Conservation (phyloP, 1,140 invertebrate genomes). For the Trachymyrmex cornetzi region DNA sequence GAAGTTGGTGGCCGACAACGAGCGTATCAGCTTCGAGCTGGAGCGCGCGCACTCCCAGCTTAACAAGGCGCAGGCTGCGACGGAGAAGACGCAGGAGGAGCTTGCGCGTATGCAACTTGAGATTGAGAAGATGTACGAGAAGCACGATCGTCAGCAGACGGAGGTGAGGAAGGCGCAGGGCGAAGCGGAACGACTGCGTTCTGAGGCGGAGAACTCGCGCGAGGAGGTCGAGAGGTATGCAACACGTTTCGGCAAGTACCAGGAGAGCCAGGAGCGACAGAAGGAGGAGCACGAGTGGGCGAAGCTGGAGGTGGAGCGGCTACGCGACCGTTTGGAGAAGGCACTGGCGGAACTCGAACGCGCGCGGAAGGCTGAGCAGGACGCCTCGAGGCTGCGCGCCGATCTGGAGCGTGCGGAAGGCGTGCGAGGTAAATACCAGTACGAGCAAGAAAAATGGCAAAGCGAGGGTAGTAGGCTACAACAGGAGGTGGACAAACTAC, state of each 20-base stretch:
- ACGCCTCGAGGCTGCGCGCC: conserved; percentile 89
- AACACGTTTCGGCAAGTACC: conserved; percentile 92
- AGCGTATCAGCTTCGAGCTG: conserved; percentile 94
- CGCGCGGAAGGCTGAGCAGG: conserved; percentile 90
- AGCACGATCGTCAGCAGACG: conserved; percentile 93
- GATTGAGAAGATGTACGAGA: conserved; percentile 96
- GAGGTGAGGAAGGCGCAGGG: conserved; percentile 94
- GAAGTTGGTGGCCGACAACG: conserved; percentile 93
- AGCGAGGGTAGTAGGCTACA: conserved; percentile 87
- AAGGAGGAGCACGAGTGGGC: conserved; percentile 93
- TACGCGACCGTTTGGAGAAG: conserved; percentile 94
- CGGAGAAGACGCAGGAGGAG: conserved; percentile 96
- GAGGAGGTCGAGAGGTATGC: conserved; percentile 92
- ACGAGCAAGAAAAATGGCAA: conserved; percentile 94
- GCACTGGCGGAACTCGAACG: conserved; percentile 92
- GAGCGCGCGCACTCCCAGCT: conserved; percentile 94
- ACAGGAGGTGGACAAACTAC: conserved; percentile 90
- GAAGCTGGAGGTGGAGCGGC: conserved; percentile 93
- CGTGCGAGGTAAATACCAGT: conserved; percentile 94
- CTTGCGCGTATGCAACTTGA: conserved; percentile 94
- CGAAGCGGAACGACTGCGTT: conserved; percentile 90
- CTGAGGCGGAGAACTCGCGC: conserved; percentile 90
- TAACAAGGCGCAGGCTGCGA: conserved; percentile 92
- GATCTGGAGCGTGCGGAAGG: conserved; percentile 92
- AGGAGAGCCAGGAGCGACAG: conserved; percentile 90